Conservation (phyloP, 2,113 vertebrate species). For the Oncorhynchus tshawytscha region DNA sequence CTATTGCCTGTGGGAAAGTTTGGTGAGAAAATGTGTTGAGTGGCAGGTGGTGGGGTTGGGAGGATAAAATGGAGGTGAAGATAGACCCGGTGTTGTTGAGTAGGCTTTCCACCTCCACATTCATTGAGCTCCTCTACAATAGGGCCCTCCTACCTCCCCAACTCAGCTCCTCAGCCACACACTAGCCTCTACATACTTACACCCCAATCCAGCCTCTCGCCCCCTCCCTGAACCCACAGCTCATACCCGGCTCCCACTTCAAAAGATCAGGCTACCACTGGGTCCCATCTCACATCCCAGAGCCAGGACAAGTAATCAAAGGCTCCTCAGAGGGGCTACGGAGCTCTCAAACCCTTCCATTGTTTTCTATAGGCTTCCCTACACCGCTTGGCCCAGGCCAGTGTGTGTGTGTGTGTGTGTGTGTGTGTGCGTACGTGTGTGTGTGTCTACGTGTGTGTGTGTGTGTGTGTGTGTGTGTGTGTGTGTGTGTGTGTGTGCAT, state of each 20-base stretch:
- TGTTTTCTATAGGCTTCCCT: slow-evolving; percentile 62
- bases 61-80: slow-evolving; percentile 40
- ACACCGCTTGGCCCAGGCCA: slow-evolving; percentile 31
- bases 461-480: too few species aligned
- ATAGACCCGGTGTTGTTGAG: slow-evolving; percentile 51
- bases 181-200: too few species aligned
- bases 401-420: slow-evolving; percentile 45
- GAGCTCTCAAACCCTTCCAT: slow-evolving; percentile 64
- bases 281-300: too few species aligned
- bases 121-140: slow-evolving; percentile 52
- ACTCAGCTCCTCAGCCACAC: slow-evolving; percentile 19
- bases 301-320: slow-evolving; percentile 33
- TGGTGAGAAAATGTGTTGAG: background rate
- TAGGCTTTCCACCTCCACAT: slow-evolving; percentile 47
- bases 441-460: too few species aligned
- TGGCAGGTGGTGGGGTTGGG: background rate
- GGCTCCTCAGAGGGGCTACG: slow-evolving; percentile 51
- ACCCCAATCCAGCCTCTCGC: too few species aligned
- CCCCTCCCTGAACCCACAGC: too few species aligned
- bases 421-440: too few species aligned
- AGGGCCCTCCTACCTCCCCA: slow-evolving; percentile 36
- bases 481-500: too few species aligned
- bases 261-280: too few species aligned
- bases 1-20: slow-evolving; percentile 26
- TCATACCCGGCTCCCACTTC: too few species aligned